Evolutionary conservation across 2,888 invertebrate species (phyloP).

Genomic region (Scaptomyza tumidula): DNA sequence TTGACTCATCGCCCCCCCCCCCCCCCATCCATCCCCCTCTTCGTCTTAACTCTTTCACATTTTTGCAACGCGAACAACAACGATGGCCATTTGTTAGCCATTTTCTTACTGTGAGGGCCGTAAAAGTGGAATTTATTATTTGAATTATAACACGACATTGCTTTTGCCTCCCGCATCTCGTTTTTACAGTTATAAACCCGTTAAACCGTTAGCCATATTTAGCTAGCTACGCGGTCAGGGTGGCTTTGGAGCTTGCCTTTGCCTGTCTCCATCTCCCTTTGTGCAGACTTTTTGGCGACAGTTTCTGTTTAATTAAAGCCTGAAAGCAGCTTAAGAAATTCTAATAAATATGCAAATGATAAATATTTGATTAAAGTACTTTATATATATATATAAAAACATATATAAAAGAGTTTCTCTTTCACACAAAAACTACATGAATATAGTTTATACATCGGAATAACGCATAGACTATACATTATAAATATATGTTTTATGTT

Average conservation of each 20-base stretch:
- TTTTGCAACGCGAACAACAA: no score
- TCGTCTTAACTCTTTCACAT: slow-evolving; percentile 45
- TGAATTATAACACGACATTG: slow-evolving; percentile 51
- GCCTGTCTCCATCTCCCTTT: slow-evolving; percentile 7
- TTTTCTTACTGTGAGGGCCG: slow-evolving; percentile 47
- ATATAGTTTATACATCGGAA: no score
- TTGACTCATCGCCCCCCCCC: not conserved
- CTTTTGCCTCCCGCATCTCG: slow-evolving; percentile 22
- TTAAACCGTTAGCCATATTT: slow-evolving; percentile 11
- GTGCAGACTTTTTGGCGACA: slow-evolving; percentile 41
- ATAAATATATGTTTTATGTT: no score
- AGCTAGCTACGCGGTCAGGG: slow-evolving; percentile 37
- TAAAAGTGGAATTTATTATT: slow-evolving; percentile 75
- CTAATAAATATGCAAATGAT: slow-evolving; percentile 1
- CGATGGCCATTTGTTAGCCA: slow-evolving; percentile 59
- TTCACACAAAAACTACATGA: not conserved
- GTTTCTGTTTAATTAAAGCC: slow-evolving; percentile 50
- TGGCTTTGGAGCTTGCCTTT: not conserved
- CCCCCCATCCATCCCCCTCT: not conserved
- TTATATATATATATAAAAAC: no score
- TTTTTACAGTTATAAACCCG: not conserved
- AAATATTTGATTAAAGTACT: not conserved
- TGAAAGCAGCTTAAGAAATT: slow-evolving; percentile 4
- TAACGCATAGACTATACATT: no score
- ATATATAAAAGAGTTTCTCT: no score